These are phyloP conservation scores for Hoplostethus mediterraneus DNA, from an alignment of 2,797 vertebrate genomes.

Conservation along the genomic window DNA sequence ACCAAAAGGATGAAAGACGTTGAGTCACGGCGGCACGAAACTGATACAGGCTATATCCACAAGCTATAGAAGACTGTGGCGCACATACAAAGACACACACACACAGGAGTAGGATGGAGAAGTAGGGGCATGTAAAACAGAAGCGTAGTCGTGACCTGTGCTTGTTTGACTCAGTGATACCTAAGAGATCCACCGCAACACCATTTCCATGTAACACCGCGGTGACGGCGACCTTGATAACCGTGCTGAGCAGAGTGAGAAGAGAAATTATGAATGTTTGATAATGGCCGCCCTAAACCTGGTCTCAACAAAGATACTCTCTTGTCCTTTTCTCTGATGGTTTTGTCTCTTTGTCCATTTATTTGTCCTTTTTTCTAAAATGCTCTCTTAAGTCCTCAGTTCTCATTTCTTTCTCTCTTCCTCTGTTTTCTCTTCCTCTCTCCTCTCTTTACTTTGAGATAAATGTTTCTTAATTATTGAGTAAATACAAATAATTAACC, in stretches of 20 bases:
- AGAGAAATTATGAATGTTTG: conserved; percentile 36
- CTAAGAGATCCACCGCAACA: conserved; percentile 32
- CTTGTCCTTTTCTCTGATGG: conserved; percentile 17
- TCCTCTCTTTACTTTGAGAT: not conserved
- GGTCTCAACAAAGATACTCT: conserved; percentile 14
- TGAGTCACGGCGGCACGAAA: conserved; percentile 65
- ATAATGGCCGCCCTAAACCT: conserved; percentile 31
- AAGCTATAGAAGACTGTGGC: conserved; percentile 12
- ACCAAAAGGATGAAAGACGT: conserved; percentile 28
- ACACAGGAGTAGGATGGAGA: conserved; percentile 42
- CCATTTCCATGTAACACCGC: conserved; percentile 12
- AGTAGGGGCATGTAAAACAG: conserved; percentile 26
- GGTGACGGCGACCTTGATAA: conserved; percentile 16
- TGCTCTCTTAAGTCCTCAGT: not conserved
- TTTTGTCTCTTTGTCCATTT: conserved; percentile 51
- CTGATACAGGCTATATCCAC: conserved; percentile 42
- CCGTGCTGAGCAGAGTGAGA: not conserved
- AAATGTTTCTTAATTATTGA: not conserved
- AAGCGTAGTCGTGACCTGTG: conserved; percentile 43
- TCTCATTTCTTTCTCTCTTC: not conserved
- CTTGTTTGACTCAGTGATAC: conserved; percentile 45
- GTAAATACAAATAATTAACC: not conserved
- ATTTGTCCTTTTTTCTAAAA: conserved; percentile 13
- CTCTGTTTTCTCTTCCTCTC: not conserved
- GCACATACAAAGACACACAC: conserved; percentile 30